These are phyloP conservation scores for Monochamus saltuarius DNA, from an alignment of 1,140 invertebrate species.

Conservation along the genomic window DNA sequence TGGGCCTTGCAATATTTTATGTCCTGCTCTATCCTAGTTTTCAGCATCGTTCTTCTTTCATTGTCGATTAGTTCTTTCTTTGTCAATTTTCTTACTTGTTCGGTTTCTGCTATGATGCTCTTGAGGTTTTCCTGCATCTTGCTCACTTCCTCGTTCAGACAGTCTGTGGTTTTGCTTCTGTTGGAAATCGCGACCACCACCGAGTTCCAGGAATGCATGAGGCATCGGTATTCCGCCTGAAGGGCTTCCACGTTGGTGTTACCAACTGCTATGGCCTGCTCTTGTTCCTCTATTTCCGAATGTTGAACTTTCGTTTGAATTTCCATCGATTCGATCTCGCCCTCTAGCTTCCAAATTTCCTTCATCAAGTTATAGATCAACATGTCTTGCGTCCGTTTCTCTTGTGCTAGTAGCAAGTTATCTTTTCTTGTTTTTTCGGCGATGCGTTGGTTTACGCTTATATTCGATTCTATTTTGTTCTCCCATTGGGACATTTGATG, in stretches of 20 bases:
- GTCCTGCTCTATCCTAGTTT: slow-evolving; percentile 60
- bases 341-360: slow-evolving; percentile 59
- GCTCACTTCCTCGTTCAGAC: slow-evolving; percentile 59
- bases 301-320: slow-evolving; percentile 60
- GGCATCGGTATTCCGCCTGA: slow-evolving; percentile 65
- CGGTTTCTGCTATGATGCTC: slow-evolving; percentile 50
- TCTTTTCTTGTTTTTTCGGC: slow-evolving; percentile 59
- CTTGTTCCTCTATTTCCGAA: slow-evolving; percentile 56
- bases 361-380: slow-evolving; percentile 57
- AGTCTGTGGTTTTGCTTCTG: slow-evolving; percentile 64
- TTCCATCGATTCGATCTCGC: slow-evolving; percentile 54
- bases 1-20: slow-evolving; percentile 46
- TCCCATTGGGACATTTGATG: slow-evolving; percentile 57
- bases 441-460: slow-evolving; percentile 57
- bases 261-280: slow-evolving; percentile 58
- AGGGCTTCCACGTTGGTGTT: slow-evolving; percentile 70
- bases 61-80: slow-evolving; percentile 66
- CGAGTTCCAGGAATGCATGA: slow-evolving; percentile 71
- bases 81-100: slow-evolving; percentile 57
- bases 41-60: slow-evolving; percentile 62
- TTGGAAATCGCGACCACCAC: slow-evolving; percentile 68
- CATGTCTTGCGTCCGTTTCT: slow-evolving; percentile 58
- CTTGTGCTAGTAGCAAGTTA: slow-evolving; percentile 53
- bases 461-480: slow-evolving; percentile 56
- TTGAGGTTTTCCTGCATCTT: slow-evolving; percentile 33